These are phyloP conservation scores for Amphimallon solstitiale DNA, from an alignment of 2,888 invertebrate species.

Conservation along the genomic window DNA sequence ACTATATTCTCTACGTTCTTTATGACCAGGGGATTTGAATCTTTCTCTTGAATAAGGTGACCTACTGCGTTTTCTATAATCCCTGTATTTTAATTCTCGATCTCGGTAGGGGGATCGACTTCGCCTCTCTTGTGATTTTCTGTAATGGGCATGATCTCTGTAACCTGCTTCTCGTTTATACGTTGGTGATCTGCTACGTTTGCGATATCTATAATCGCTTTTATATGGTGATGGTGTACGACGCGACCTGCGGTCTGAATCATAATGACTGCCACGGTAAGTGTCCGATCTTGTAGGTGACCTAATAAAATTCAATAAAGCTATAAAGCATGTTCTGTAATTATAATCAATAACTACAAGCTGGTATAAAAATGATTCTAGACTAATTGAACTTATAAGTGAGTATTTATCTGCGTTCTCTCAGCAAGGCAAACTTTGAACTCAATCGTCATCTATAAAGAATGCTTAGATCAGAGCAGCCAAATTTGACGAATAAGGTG, in stretches of 20 bases:
- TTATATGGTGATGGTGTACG: constrained; percentile 28
- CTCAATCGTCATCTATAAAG: no score
- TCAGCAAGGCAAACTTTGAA: no score
- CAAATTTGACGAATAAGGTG: no score
- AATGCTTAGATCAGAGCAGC: no score
- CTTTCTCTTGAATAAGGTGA: constrained; percentile 23
- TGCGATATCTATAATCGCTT: neutral
- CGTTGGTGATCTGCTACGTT: no score
- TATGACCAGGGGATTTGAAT: constrained; percentile 20
- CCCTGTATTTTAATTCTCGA: neutral
- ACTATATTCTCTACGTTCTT: constrained; percentile 22
- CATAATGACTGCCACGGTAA: constrained; percentile 24
- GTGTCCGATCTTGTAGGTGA: constrained; percentile 21
- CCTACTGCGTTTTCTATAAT: constrained; percentile 31
- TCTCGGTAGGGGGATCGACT: constrained; percentile 20
- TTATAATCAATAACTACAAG: no score
- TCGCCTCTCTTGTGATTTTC: neutral
- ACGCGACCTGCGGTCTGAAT: constrained; percentile 17
- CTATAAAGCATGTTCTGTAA: no score
- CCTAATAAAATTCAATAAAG: neutral
- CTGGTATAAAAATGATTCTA: no score
- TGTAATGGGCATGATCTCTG: neutral
- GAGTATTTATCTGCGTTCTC: no score
- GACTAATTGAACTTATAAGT: no score
- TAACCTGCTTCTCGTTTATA: constrained; percentile 1